phyloP scores from a whole-genome alignment of 2,888 invertebrate genomes.

The Pseudoips prasinana region DNA sequence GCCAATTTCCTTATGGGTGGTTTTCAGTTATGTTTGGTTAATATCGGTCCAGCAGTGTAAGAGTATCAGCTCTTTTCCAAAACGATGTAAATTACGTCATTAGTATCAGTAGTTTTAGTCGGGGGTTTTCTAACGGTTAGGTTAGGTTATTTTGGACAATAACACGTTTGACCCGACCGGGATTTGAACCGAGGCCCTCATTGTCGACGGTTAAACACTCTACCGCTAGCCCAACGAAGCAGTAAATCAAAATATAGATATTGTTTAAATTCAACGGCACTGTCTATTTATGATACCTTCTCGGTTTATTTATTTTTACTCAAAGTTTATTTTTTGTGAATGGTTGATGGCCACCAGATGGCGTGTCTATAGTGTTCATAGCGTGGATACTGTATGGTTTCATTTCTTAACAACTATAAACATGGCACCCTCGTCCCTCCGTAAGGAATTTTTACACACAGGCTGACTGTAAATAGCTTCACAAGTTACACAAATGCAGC shows the following conservation, averaged over 20 bases:
- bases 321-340: conserved; percentile 73
- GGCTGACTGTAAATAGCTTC: conserved; percentile 53
- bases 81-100: no score
- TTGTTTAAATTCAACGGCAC: conserved; percentile 55
- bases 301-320: conserved; percentile 70
- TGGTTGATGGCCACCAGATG: conserved; percentile 76
- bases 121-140: no score
- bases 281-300: conserved; percentile 62
- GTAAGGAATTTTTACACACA: conserved; percentile 67
- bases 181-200: no score
- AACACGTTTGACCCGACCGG: no score
- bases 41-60: no score
- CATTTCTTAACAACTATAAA: conserved; percentile 68
- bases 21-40: no score
- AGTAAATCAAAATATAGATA: conserved; percentile 37
- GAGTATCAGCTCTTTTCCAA: no score
- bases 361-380: conserved; percentile 59
- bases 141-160: no score
- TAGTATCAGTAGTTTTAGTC: no score
- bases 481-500: conserved; percentile 51
- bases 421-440: conserved; percentile 61
- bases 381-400: conserved; percentile 61
- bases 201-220: conserved; percentile 1
- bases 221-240: no score
- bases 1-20: no score